These are phyloP conservation scores for Onychomys leucogaster DNA, from an alignment of 2,797 vertebrate genomes.

Conservation along the genomic window DNA sequence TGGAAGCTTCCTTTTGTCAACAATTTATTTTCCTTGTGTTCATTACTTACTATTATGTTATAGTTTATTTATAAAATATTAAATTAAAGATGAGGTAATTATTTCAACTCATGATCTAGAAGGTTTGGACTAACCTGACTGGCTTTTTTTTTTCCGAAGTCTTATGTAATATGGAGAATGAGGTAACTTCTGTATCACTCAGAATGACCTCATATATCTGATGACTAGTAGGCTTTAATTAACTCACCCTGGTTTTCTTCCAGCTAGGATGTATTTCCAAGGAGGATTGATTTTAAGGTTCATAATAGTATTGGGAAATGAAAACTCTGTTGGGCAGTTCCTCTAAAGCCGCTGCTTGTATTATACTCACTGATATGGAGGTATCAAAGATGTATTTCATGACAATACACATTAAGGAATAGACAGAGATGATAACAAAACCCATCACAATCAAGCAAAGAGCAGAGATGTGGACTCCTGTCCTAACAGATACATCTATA, in stretches of 20 bases:
- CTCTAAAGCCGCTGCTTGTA: neutral
- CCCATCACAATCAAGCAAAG: neutral
- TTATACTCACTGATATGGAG: neutral
- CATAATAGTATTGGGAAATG: neutral
- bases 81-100: neutral
- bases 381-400: neutral
- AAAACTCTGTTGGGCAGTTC: neutral
- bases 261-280: neutral
- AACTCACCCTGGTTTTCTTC: neutral
- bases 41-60: neutral
- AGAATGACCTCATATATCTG: neutral
- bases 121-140: neutral
- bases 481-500: neutral
- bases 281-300: neutral
- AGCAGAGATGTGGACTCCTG: neutral
- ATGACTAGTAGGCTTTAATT: rapidly evolving
- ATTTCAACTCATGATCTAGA: neutral
- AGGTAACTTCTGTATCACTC: too few relatives aligned
- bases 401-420: neutral
- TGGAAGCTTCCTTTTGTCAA: neutral
- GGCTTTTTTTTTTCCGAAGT: neutral
- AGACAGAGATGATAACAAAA: neutral
- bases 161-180: neutral
- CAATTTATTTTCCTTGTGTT: neutral
- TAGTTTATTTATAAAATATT: neutral